Percentiles rank a stretch among this genome's conserved stretches.
phyloP scores from a whole-genome alignment of 2,888 invertebrate species.

The Monopis laevigella region DNA sequence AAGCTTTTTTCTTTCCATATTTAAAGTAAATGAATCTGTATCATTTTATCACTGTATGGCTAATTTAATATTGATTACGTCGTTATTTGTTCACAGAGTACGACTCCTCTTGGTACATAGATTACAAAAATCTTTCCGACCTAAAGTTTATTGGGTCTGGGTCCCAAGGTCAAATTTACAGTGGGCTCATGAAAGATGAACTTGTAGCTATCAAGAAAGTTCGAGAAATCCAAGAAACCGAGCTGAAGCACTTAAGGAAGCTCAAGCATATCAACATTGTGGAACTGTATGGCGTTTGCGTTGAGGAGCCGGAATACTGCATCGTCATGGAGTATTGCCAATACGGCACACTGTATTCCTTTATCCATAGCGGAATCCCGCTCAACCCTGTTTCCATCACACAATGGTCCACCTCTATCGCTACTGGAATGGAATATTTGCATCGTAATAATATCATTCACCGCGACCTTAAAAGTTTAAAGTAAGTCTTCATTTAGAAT shows the following conservation, averaged over 20 bases:
- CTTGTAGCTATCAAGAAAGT: conserved; percentile 97
- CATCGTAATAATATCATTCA: conserved; percentile 98
- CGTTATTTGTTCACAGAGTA: too few relatives aligned
- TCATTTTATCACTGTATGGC: too few relatives aligned
- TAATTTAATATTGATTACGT: too few relatives aligned
- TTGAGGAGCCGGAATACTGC: conserved; percentile 90
- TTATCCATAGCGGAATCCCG: conserved; percentile 83
- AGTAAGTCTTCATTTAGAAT: conserved; percentile 73
- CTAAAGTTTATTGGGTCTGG: conserved; percentile 94
- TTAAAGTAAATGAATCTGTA: too few relatives aligned
- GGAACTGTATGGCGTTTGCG: conserved; percentile 89
- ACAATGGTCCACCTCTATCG: conserved; percentile 95
- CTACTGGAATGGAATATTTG: conserved; percentile 95
- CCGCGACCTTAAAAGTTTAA: conserved; percentile 97
- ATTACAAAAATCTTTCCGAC: conserved; percentile 69
- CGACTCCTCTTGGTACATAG: not conserved
- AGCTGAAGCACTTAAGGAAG: conserved; percentile 90
- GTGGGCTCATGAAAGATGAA: conserved; percentile 82
- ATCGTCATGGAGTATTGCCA: conserved; percentile 99
- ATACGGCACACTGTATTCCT: conserved; percentile 92
- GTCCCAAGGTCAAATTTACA: conserved; percentile 95
- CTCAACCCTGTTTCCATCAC: conserved; percentile 88
- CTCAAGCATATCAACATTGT: conserved; percentile 94
- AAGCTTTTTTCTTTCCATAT: too few relatives aligned
- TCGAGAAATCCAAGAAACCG: conserved; percentile 89